phyloP scores from a whole-genome alignment of 2,888 invertebrate genomes.

The Argyra leucocephala region DNA sequence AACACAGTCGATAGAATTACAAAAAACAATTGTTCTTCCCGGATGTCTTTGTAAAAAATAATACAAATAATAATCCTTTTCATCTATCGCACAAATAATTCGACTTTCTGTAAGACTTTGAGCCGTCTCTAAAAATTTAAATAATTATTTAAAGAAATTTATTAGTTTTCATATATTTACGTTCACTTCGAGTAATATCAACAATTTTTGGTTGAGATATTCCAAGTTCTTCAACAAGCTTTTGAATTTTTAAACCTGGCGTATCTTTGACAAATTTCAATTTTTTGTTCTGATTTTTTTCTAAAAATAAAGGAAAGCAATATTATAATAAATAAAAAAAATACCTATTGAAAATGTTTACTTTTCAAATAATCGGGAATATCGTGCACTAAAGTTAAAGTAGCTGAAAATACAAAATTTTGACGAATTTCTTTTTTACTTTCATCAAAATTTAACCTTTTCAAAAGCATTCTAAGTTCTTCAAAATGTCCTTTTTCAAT shows the following conservation, averaged over 20 bases:
- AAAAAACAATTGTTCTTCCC: constrained; percentile 88
- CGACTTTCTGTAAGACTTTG: constrained; percentile 74
- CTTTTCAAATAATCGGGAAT: constrained; percentile 63
- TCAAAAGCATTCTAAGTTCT: constrained; percentile 73
- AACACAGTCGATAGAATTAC: constrained; percentile 88
- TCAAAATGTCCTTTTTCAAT: constrained; percentile 91
- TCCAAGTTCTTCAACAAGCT: constrained; percentile 68
- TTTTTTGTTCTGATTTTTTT: constrained; percentile 35
- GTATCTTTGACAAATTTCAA: constrained; percentile 54
- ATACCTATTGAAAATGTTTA: no score
- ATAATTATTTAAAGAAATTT: background rate
- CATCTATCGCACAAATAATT: constrained; percentile 64
- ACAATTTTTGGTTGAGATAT: constrained; percentile 86
- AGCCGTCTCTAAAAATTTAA: constrained; percentile 57
- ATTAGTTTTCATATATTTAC: constrained; percentile 41
- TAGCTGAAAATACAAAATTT: constrained; percentile 96
- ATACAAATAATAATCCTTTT: constrained; percentile 86
- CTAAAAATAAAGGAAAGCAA: constrained; percentile 24
- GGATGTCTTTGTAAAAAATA: constrained; percentile 78
- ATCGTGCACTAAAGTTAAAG: constrained; percentile 83
- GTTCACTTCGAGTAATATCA: constrained; percentile 71
- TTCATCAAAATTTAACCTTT: constrained; percentile 65
- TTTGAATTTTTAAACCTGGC: constrained; percentile 63
- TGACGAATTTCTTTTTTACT: constrained; percentile 57
- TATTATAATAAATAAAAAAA: background rate